Conservation (phyloP, 2,113 vertebrate species). For the Dinomys branickii region DNA sequence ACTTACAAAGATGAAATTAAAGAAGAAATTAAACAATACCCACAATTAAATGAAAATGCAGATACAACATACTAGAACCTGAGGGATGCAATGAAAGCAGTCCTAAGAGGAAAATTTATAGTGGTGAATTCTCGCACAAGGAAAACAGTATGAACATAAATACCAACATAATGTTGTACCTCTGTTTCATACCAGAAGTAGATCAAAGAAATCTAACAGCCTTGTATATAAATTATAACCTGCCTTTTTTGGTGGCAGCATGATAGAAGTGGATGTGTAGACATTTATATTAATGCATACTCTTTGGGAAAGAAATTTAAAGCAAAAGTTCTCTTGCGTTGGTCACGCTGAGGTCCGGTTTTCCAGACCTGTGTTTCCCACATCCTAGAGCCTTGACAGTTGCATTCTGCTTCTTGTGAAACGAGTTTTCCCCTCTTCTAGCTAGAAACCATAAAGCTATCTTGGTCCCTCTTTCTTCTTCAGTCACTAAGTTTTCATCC, state of each 20-base stretch:
- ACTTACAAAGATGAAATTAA: too few relatives aligned
- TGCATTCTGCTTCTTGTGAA: neutral
- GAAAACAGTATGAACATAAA: too few relatives aligned
- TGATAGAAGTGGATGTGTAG: neutral
- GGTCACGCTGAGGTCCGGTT: neutral
- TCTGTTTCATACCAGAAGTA: slow-evolving; percentile 5
- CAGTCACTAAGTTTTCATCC: neutral
- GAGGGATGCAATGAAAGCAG: too few relatives aligned
- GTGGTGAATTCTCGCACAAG: too few relatives aligned
- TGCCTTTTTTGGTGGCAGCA: neutral
- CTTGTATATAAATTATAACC: slow-evolving; percentile 31
- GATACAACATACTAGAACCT: too few relatives aligned
- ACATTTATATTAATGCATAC: neutral
- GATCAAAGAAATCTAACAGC: slow-evolving; percentile 51
- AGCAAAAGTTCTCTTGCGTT: neutral
- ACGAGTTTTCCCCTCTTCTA: neutral
- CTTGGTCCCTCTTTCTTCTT: neutral
- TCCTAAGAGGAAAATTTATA: too few relatives aligned
- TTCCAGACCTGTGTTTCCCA: neutral
- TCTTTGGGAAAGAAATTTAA: neutral
- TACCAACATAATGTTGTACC: too few relatives aligned
- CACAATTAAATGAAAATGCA: too few relatives aligned
- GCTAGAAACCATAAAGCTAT: neutral
- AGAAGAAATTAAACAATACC: too few relatives aligned
- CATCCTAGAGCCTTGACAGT: rapidly evolving